Base-by-base conservation (phyloP, 1,140 invertebrate species). In the Philotrypesis tridentata region DNA sequence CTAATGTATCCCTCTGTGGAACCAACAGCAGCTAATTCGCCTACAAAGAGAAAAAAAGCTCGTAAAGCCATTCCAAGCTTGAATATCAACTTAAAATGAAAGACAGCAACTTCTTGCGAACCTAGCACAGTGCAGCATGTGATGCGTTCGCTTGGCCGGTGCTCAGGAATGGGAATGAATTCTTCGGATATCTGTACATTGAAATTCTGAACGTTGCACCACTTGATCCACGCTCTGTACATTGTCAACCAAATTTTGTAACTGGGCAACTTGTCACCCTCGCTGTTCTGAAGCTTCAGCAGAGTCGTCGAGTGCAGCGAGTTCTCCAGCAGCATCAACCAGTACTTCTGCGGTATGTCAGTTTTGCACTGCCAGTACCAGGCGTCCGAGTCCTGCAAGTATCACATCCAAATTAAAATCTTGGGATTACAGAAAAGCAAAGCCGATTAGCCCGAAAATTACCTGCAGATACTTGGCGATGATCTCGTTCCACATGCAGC, bases 301-400 rank as follows among this genome's bases (percentile, higher is more conserved):
- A 82, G 48, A 7, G 40, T 61, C 6, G 31, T 71, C 14, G 61
- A 70, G 33, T 77, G 40, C 68, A 82, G 61, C 1, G 85, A 67
- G 40, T 84, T 85, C 80, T 86, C 85, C 0, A 84, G 79, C 6
- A 87, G 63, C 0, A 76, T 75, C 0, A 68, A 48, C 86, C 86
- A 86, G 67, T 80, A 71, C 29, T 74, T 5, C 65, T 82, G 0
- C 37, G 86, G 82, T 67, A 87, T 83, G n/a, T 83, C 68, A 14
- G 31, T 82, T 74, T 73, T 63, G 27, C 86, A 87, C 33, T 83
- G 79, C 55, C 61, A 76, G 29, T 80, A 78, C 86, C 86, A 87
- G 14, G 72, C 25, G 2, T 79, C 27, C 11, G 80, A 82, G 67
- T 68, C 23, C 86, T 87, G 48, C 12, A 76, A 68, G n/a, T n/a